Evolutionary conservation across 2,113 vertebrate species (phyloP).

Genomic region (Patagioenas fasciata): DNA sequence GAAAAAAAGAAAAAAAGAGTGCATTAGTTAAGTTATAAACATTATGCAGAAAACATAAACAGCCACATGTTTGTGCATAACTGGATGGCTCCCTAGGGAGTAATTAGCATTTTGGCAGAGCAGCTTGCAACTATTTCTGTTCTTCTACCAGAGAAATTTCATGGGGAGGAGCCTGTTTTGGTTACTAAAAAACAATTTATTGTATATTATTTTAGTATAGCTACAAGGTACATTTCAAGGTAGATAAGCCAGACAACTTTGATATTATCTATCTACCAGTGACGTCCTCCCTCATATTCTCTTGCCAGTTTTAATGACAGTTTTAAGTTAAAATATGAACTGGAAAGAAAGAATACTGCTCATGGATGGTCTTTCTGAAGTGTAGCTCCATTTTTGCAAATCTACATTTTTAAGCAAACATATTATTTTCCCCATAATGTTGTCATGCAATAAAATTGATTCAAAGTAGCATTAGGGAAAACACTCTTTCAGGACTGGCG

Average conservation of each 20-base stretch:
- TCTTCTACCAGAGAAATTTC: conserved; percentile 51
- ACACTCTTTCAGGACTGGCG: not conserved
- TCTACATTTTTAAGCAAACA: not conserved
- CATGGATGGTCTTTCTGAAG: not conserved
- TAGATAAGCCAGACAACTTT: not conserved
- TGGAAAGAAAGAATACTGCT: not conserved
- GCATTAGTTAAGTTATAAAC: not conserved
- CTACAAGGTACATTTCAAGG: conserved; percentile 18
- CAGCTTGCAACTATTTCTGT: conserved; percentile 30
- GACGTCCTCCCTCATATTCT: not conserved
- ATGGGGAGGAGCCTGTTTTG: conserved; percentile 41
- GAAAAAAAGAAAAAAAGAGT: not conserved
- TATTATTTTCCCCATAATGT: not conserved
- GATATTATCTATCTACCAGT: not conserved
- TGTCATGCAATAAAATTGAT: accelerated
- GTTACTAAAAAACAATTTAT: not conserved
- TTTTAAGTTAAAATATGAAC: not conserved
- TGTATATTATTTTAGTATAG: not conserved
- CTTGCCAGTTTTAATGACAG: not conserved
- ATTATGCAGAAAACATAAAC: conserved; percentile 12
- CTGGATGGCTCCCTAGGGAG: conserved; percentile 11
- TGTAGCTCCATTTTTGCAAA: not conserved
- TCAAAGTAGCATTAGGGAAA: not conserved
- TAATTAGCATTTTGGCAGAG: conserved; percentile 61
- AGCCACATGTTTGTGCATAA: conserved; percentile 19